Percentiles rank a stretch among this genome's conserved stretches.
These are phyloP conservation scores for Pipa parva DNA, from an alignment of 2,113 vertebrate genomes.

Conservation along the genomic window DNA sequence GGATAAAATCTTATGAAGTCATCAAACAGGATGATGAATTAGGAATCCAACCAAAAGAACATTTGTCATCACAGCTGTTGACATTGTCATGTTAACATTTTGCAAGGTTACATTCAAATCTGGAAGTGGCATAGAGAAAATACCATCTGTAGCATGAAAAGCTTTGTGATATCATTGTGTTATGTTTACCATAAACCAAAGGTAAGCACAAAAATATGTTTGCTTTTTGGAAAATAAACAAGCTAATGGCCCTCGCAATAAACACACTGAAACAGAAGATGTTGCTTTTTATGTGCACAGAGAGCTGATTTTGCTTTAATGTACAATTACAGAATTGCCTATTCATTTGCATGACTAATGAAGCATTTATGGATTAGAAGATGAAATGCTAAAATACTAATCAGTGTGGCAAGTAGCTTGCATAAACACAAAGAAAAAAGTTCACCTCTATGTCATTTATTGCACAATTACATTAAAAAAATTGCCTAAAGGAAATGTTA, in stretches of 20 bases:
- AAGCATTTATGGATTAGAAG: constrained; percentile 12
- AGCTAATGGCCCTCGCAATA: not conserved
- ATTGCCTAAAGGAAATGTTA: too few relatives aligned
- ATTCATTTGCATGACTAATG: constrained; percentile 22
- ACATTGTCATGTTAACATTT: not conserved
- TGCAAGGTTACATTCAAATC: constrained; percentile 2
- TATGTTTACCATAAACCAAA: constrained; percentile 10
- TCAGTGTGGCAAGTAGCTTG: constrained; percentile 3
- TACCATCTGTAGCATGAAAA: not conserved
- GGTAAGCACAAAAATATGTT: constrained; percentile 1
- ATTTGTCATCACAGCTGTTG: too few relatives aligned
- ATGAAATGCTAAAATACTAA: constrained; percentile 18
- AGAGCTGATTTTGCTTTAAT: constrained; percentile 5
- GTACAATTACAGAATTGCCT: constrained; percentile 5
- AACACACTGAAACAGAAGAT: not conserved
- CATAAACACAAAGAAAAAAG: constrained; percentile 9
- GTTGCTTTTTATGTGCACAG: not conserved
- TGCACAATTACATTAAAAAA: not conserved
- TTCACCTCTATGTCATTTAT: not conserved
- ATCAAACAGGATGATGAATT: too few relatives aligned
- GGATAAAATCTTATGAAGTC: too few relatives aligned
- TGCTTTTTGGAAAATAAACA: not conserved
- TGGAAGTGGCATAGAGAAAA: constrained; percentile 2
- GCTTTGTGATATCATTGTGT: not conserved
- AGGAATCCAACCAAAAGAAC: too few relatives aligned